Evolutionary conservation across 2,888 invertebrate species (phyloP).

Genomic region (Trypoxylon attenuatum): DNA sequence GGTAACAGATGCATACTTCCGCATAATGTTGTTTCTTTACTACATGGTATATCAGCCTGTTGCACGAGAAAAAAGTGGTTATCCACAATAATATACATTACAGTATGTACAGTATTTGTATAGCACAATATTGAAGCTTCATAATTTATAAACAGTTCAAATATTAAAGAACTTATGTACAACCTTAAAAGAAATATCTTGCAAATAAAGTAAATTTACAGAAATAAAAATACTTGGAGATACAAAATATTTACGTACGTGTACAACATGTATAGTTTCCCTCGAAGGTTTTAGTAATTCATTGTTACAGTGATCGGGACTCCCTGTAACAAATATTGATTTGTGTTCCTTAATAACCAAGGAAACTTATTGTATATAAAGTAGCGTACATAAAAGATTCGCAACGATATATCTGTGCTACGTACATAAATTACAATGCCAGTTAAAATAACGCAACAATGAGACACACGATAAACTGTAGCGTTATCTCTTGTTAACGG

Average conservation of each 20-base stretch:
- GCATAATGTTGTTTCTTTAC: conserved; percentile 43
- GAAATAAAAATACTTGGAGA: no score
- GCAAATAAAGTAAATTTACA: conserved; percentile 4
- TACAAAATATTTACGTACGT: no score
- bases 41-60: conserved; percentile 53
- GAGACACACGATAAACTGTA: no score
- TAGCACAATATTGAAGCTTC: not conserved
- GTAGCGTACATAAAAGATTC: no score
- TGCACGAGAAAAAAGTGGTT: conserved; percentile 3
- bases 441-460: no score
- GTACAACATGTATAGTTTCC: conserved; percentile 37
- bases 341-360: not conserved
- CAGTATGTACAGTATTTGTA: not conserved
- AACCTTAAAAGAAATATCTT: not conserved
- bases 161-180: not conserved
- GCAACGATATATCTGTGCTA: no score
- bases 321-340: conserved; percentile 30
- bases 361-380: not conserved
- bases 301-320: conserved; percentile 47
- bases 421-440: no score
- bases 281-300: conserved; percentile 44
- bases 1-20: conserved; percentile 36
- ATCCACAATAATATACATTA: not conserved
- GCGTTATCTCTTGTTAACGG: no score
- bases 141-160: not conserved